Conservation (phyloP, 2,888 invertebrate genomes). For the Notodonta ziczac region DNA sequence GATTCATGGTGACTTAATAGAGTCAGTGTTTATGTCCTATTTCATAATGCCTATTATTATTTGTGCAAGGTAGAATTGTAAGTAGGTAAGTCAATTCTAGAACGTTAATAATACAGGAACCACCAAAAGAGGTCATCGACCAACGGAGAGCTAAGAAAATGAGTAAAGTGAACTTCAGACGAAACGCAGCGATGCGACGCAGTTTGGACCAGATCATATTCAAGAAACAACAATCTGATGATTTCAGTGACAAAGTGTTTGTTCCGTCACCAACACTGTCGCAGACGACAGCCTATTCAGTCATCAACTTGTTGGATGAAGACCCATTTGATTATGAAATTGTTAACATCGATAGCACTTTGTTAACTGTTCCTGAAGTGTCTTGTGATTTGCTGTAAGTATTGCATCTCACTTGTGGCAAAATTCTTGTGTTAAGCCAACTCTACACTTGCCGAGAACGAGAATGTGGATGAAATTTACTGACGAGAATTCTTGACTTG, state of each 20-base stretch:
- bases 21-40: no score
- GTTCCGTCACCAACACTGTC: slow-evolving; percentile 38
- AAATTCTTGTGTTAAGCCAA: no score
- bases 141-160: slow-evolving; percentile 18
- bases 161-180: slow-evolving; percentile 58
- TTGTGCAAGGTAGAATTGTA: no score
- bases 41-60: no score
- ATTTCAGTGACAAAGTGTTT: slow-evolving; percentile 49
- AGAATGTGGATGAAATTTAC: neutral
- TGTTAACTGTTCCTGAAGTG: slow-evolving; percentile 52
- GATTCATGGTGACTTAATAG: no score
- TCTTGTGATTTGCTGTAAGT: slow-evolving; percentile 51
- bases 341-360: slow-evolving; percentile 66
- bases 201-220: slow-evolving; percentile 45
- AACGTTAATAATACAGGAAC: neutral
- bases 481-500: neutral
- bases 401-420: neutral
- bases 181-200: slow-evolving; percentile 26
- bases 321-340: slow-evolving; percentile 78
- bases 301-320: slow-evolving; percentile 56
- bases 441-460: no score
- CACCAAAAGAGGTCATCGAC: slow-evolving; percentile 2
- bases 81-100: no score
- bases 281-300: slow-evolving; percentile 33
- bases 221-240: slow-evolving; percentile 49